These are phyloP conservation scores for Barnardius zonarius DNA, from an alignment of 2,113 vertebrate genomes.

Conservation along the genomic window DNA sequence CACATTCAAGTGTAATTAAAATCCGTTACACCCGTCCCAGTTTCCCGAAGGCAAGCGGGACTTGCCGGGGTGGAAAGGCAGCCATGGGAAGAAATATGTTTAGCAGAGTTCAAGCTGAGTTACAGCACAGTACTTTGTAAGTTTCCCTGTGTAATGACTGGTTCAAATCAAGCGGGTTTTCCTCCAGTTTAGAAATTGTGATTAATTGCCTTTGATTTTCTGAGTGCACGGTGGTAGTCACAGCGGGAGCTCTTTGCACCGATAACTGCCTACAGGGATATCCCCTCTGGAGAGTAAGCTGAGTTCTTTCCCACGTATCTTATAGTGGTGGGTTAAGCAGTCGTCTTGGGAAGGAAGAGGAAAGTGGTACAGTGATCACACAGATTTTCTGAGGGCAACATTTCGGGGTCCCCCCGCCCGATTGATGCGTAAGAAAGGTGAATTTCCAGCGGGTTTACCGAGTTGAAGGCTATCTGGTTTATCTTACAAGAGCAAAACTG, in stretches of 20 bases:
- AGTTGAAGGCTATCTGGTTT: background rate
- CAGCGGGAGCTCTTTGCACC: background rate
- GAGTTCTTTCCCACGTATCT: background rate
- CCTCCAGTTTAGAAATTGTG: background rate
- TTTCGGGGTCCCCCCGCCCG: background rate
- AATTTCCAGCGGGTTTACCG: background rate
- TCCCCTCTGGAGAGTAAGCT: background rate
- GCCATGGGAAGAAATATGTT: background rate
- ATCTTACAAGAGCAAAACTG: background rate
- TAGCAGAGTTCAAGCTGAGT: background rate
- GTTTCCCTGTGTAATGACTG: background rate
- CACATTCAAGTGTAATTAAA: accelerated
- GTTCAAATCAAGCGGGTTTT: background rate
- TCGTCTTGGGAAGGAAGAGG: background rate
- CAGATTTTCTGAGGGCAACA: background rate
- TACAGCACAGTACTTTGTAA: background rate
- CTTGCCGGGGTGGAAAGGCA: background rate
- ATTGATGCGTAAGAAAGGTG: background rate
- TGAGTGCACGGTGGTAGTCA: background rate
- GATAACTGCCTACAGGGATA: background rate
- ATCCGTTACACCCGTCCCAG: background rate
- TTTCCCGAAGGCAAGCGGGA: background rate
- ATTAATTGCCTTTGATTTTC: conserved; percentile 3
- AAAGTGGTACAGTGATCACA: background rate
- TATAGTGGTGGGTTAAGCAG: background rate